Conservation (phyloP, 37 sponge, comb jelly and placozoan species). For the Petrosia ficiformis region DNA sequence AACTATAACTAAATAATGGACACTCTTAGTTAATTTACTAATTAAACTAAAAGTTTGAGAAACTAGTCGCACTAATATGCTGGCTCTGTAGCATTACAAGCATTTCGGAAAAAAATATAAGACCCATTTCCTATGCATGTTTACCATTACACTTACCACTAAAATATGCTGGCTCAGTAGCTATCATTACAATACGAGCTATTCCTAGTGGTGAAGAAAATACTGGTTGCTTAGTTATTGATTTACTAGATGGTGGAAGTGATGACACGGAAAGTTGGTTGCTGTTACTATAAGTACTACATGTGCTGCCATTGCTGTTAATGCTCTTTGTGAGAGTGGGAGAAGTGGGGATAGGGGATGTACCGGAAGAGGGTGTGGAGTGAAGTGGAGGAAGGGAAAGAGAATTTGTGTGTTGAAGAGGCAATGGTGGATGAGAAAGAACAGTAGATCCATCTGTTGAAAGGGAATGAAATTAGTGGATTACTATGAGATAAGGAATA, state of each 20-base stretch:
- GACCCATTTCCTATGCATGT: too few species aligned
- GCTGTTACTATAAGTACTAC: not conserved
- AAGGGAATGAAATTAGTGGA: not conserved
- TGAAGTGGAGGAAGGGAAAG: constrained; percentile 28
- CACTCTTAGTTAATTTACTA: too few species aligned
- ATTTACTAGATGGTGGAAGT: not conserved
- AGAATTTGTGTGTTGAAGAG: constrained; percentile 12
- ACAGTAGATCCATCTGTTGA: not conserved
- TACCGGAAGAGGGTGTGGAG: not conserved
- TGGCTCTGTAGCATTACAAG: too few species aligned
- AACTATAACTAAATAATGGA: too few species aligned
- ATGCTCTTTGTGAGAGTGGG: not conserved
- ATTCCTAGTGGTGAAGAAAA: not conserved
- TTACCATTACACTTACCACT: too few species aligned
- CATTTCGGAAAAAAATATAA: too few species aligned
- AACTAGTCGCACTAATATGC: too few species aligned
- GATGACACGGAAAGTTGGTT: not conserved
- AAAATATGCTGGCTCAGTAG: constrained; percentile 30
- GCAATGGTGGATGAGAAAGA: not conserved
- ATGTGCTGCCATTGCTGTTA: not conserved
- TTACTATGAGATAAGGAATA: too few species aligned
- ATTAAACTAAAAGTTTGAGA: too few species aligned
- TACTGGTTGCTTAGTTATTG: not conserved
- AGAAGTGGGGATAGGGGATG: constrained; percentile 18
- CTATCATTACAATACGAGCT: constrained; percentile 29